Evolutionary conservation across 2,113 vertebrate species (phyloP).

Genomic region (Misgurnus mizolepis): DNA sequence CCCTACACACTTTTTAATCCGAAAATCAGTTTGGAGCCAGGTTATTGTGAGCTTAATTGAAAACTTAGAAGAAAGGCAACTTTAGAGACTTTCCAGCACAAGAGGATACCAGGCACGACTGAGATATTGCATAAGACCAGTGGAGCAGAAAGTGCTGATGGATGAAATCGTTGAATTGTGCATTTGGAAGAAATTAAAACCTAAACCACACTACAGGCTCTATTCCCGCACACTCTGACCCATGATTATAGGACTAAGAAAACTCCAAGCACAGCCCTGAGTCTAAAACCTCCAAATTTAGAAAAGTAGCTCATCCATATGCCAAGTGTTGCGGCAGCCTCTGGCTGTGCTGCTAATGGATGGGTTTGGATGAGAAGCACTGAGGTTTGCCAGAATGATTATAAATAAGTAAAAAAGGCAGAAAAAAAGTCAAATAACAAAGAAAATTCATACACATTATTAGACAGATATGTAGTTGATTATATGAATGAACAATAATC

Average conservation of each 20-base stretch:
- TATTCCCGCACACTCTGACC: conserved; percentile 42
- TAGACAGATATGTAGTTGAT: too few species aligned
- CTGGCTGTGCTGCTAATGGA: conserved; percentile 5
- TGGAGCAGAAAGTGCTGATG: conserved; percentile 35
- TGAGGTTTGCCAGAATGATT: not conserved
- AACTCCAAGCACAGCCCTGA: conserved; percentile 23
- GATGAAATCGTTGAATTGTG: conserved; percentile 32
- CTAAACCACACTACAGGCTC: conserved; percentile 12
- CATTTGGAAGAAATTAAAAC: conserved; percentile 40
- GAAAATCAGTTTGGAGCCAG: not conserved
- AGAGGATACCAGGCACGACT: not conserved
- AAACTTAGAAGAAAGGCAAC: conserved; percentile 8
- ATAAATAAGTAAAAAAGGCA: not conserved
- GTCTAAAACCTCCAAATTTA: conserved; percentile 58
- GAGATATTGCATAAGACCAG: conserved; percentile 20
- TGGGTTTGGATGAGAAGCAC: conserved; percentile 1
- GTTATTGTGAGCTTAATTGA: not conserved
- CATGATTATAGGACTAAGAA: conserved; percentile 48
- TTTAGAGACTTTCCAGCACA: not conserved
- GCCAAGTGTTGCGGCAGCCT: conserved; percentile 53
- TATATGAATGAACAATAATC: too few species aligned
- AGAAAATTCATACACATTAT: not conserved
- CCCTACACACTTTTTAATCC: not conserved
- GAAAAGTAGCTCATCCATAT: conserved; percentile 25
- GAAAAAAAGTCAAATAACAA: not conserved